phyloP scores from a whole-genome alignment of 2,888 invertebrate genomes.

The Meta bourneti region DNA sequence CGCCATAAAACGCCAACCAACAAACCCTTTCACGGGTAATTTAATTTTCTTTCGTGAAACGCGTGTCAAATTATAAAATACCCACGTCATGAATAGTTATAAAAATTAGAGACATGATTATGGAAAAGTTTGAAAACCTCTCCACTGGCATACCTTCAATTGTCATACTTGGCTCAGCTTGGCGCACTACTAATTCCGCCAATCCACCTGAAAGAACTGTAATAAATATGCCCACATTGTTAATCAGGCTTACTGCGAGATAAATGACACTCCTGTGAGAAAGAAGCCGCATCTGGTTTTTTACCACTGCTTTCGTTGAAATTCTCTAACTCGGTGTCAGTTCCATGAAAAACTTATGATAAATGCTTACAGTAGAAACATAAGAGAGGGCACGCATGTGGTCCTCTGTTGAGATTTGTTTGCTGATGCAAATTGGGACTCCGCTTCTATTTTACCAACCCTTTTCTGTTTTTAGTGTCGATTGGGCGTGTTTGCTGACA shows the following conservation, averaged over 20 bases:
- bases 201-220: neutral
- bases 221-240: conserved; percentile 29
- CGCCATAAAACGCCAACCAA: too few relatives aligned
- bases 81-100: too few relatives aligned
- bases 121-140: too few relatives aligned
- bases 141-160: too few relatives aligned
- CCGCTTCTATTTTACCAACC: conserved; percentile 1
- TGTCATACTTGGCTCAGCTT: neutral
- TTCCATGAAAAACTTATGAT: neutral
- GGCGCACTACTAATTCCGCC: neutral
- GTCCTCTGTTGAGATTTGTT: conserved; percentile 25
- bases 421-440: conserved; percentile 41
- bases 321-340: neutral
- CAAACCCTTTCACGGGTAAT: too few relatives aligned
- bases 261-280: conserved; percentile 35
- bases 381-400: neutral
- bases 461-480: conserved; percentile 2
- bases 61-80: too few relatives aligned
- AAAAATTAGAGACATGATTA: too few relatives aligned
- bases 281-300: neutral
- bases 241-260: conserved; percentile 47
- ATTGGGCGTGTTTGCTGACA: conserved; percentile 39
- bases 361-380: too few relatives aligned
- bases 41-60: too few relatives aligned
- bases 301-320: neutral